A percentile compares a stretch with the other conserved stretches of the same genome.
Evolutionary conservation across 2,888 invertebrate species (phyloP).

Genomic region (Heliconius cydno): DNA sequence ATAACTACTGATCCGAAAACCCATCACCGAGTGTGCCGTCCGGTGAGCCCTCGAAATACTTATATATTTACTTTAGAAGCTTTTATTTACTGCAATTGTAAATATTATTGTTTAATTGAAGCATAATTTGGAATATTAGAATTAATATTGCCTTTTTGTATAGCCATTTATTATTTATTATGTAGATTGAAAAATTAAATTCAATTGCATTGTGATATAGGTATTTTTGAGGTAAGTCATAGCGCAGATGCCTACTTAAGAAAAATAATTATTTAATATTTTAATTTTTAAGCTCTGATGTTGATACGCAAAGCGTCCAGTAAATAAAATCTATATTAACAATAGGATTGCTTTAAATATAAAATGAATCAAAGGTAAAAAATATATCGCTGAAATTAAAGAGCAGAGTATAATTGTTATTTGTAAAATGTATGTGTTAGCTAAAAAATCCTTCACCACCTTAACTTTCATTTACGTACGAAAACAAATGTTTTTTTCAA

Average conservation of each 20-base stretch:
- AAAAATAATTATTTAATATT: too few relatives aligned
- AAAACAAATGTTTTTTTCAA: background rate
- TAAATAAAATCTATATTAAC: too few relatives aligned
- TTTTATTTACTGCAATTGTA: background rate
- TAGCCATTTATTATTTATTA: background rate
- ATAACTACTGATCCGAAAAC: constrained; percentile 56
- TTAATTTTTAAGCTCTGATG: too few relatives aligned
- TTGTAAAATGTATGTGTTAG: background rate
- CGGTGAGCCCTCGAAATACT: background rate
- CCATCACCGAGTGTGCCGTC: constrained; percentile 42
- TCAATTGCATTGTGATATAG: too few relatives aligned
- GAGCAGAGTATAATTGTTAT: background rate
- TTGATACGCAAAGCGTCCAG: too few relatives aligned
- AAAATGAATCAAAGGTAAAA: too few relatives aligned
- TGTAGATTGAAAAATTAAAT: too few relatives aligned
- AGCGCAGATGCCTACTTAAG: too few relatives aligned
- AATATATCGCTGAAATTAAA: background rate
- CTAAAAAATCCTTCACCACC: background rate
- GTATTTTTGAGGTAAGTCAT: too few relatives aligned
- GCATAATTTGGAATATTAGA: background rate
- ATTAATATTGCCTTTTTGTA: too few relatives aligned
- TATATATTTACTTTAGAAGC: background rate
- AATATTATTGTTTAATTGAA: background rate
- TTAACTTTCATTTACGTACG: background rate
- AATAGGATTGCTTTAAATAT: too few relatives aligned